These are phyloP conservation scores for Oxyura jamaicensis DNA, from an alignment of 2,113 vertebrate genomes.

Conservation along the genomic window DNA sequence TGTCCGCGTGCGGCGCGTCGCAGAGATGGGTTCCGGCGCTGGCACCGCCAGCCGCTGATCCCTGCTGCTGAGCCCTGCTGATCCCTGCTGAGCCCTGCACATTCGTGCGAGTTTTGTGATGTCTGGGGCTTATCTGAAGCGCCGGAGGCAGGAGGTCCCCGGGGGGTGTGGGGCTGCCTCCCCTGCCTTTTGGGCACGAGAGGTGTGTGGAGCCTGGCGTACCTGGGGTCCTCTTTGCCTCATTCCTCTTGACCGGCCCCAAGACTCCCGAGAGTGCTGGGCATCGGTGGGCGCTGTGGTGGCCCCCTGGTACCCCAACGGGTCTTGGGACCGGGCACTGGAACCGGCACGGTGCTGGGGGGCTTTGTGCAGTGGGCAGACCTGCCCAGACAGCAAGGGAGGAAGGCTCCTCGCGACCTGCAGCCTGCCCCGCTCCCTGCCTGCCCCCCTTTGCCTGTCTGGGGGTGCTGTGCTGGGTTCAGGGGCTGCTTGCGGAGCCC, in stretches of 20 bases:
- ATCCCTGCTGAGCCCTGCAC: too few relatives aligned
- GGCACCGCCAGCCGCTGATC: neutral
- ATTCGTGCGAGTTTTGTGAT: slow-evolving; percentile 20
- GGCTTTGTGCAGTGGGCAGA: neutral
- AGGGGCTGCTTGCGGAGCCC: neutral
- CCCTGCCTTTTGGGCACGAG: rapidly evolving
- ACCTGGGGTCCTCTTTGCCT: neutral
- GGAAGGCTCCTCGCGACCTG: neutral
- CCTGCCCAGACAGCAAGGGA: neutral
- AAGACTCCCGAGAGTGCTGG: rapidly evolving
- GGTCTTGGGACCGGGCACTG: rapidly evolving
- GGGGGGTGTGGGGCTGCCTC: neutral
- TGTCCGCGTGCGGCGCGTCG: neutral
- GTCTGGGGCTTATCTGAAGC: slow-evolving; percentile 15
- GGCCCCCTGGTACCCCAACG: rapidly evolving
- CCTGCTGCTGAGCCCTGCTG: slow-evolving; percentile 51
- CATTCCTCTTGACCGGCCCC: rapidly evolving
- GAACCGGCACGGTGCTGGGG: neutral
- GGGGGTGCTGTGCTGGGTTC: neutral
- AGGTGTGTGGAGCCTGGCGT: too few relatives aligned
- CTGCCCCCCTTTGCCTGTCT: rapidly evolving
- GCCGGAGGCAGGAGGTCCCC: neutral
- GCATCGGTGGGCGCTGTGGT: rapidly evolving
- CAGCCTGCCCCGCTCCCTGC: rapidly evolving
- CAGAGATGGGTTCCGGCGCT: neutral